phyloP scores from a whole-genome alignment of 2,888 invertebrate genomes.

The Atherix ibis region DNA sequence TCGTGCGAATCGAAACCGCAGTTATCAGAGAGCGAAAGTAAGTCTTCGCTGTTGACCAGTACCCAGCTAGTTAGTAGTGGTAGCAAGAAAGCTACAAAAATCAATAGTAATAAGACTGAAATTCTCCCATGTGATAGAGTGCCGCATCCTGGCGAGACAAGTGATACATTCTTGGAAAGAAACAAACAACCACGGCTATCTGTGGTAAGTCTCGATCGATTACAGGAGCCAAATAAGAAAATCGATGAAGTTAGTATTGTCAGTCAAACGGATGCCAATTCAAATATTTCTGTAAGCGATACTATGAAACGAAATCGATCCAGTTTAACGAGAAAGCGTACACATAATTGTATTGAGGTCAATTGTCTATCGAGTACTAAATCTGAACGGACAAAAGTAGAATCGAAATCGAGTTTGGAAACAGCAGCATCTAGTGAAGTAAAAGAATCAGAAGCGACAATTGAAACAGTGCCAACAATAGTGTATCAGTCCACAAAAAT shows the following conservation, averaged over 20 bases:
- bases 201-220: slow-evolving; percentile 43
- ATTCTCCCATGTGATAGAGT: slow-evolving; percentile 42
- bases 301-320: no score
- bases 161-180: slow-evolving; percentile 47
- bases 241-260: background rate
- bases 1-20: no score
- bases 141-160: slow-evolving; percentile 51
- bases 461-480: no score
- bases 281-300: background rate
- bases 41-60: background rate
- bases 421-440: no score
- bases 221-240: slow-evolving; percentile 29
- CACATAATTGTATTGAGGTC: no score
- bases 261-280: background rate
- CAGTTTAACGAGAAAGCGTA: no score
- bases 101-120: slow-evolving; percentile 5
- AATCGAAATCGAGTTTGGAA: no score
- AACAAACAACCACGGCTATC: slow-evolving; percentile 40
- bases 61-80: background rate
- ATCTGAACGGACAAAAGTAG: no score
- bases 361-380: no score
- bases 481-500: no score
- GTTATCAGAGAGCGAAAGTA: background rate
- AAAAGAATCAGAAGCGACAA: no score
- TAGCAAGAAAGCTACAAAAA: slow-evolving; percentile 8